Base-by-base conservation (phyloP, 2,888 invertebrate genomes). In the Caenorhabditis sp. region DNA sequence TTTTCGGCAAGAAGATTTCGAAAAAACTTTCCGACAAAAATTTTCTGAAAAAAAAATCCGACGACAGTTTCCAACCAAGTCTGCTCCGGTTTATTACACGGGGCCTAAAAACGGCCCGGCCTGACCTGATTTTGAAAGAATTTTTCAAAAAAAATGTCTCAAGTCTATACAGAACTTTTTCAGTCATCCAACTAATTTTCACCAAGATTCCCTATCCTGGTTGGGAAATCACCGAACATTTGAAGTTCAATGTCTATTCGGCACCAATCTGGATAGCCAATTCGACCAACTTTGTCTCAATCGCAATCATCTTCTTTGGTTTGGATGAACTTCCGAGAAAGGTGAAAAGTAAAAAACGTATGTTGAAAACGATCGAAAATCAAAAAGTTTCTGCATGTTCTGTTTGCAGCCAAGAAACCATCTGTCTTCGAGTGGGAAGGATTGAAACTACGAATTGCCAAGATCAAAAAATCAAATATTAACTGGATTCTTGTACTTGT, bases 181-280 rank as follows among this genome's bases (percentile, higher is more conserved):
- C 64, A 79, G 79, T 81, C 37, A 64, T 76, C 17, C 81, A 83
- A 64, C 61, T 83, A 55, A 63, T 66, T 0, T 83, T 83, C 62
- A 74, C 83, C 5, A 65, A 64, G 10, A 76, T 83, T 31, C 69
- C 68, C 8, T 83, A 81, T 54, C 83, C 83, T 0, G 83, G 83
- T 4, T 65, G 64, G 36, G 61, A 72, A 8, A 58, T 83, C 19
- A 24, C 75, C 17, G 66, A 72, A 1, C 62, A 75, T 31, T 68
- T 70, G 31, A 73, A 77, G 26, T 71, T 82, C 62, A 78, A 79
- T 59, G 69, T 83, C 21, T 83, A 81, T 65, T 84, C 83, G 2
- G 81, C 83, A 0, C 83, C 83, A 6, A 77, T 83, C 54, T 76
- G 69, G 72, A 66, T 71, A 17, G 71, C 76, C n/a, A 64, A 77